Evolutionary conservation across 2,113 vertebrate genomes (phyloP), one percentile per base, ranked within the genome.

Genomic region (Mus spicilegus): DNA sequence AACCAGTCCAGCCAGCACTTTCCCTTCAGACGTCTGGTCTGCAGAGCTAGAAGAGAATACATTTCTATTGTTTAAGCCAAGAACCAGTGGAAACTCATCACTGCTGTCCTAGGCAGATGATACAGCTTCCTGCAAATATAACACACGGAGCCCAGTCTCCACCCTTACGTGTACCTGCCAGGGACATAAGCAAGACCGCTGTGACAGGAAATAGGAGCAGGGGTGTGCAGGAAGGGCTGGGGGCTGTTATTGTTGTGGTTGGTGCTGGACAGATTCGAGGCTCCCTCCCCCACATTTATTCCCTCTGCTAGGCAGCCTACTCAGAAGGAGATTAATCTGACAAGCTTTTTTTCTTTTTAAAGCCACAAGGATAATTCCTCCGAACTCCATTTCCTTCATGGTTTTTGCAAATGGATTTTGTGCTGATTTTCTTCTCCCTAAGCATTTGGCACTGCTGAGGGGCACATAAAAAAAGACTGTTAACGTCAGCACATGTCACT

Each of bases 341-440:
- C n/a, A 70, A 42, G 70, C 14, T 56, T 78, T 56, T 81, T 61
- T 90, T 58, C 22, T 89, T 94, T 91, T 78, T 51, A 75, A 95
- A 65, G 75, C 63, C 54, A 70, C 0, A 0, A 2, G 2, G 63
- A 51, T 84, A 78, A 85, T 87, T 86, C 76, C 67, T 87, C 46
- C 76, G 69, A 89, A 87, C 81, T 91, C 94, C 90, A 36, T 93
- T 91, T 97, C 75, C 84, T 81, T 86, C 1, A 5, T 69, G 87
- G 93, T 72, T 95, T 96, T 77, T 90, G 63, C 87, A 89, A 91
- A 93, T 81, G 81, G 95, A 95, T 93, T 95, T 91, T 87, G 89
- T 75, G 61, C 54, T 87, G 78, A 76, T 80, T 93, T 65, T 56
- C 16, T 2, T 20, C 61, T 63, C 75, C 39, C 19, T 56, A 63